Evolutionary conservation across 1,140 invertebrate species (phyloP), one percentile per base, ranked within the genome.

Genomic region (Dreissena rostriformis): DNA sequence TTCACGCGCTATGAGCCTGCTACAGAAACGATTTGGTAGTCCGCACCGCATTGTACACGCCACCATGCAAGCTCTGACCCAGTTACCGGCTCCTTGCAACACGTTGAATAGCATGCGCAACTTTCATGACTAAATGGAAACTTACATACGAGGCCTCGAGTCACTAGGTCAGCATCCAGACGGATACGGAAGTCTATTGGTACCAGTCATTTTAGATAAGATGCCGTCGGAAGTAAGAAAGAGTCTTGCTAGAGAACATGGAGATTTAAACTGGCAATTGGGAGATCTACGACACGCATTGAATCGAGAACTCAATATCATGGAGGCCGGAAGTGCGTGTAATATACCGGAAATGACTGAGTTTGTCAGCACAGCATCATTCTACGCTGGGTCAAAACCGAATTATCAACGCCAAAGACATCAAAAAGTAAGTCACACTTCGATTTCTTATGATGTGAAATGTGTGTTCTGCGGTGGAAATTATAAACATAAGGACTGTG

Each of bases 41-140:
- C 22, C 28, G 22, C n/a, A 72, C 22, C 57, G 65, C 29, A 73
- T 82, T 28, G 24, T 82, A 52, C 51, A 82, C 8, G 55, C 68
- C 14, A 63, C 24, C 22, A 72, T 72, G 68, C 29, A 82, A 82
- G 70, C 55, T 19, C 65, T 82, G n/a, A 19, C 29, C 24, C 14
- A 73, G 10, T 7, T 73, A n/a, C 70, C 79, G 52, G 12, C 52
- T 6, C 79, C 79, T 0, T 12, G 12, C 24, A 15, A 5, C 22
- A 49, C 19, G 14, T 12, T 51, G 1, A 14, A 14, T n/a, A 63
- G 57, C 73, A 17, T 82, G 17, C 28, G 68, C 12, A 14, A 57
- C 15, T 82, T 73, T 26, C 65, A 63, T 71, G 79, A 82, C 26
- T 73, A 63, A 63, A 61, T 82, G 28, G 79, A 82, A 52, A 28